Conservation (phyloP, 2,113 vertebrate genomes). For the Tragelaphus scriptus region DNA sequence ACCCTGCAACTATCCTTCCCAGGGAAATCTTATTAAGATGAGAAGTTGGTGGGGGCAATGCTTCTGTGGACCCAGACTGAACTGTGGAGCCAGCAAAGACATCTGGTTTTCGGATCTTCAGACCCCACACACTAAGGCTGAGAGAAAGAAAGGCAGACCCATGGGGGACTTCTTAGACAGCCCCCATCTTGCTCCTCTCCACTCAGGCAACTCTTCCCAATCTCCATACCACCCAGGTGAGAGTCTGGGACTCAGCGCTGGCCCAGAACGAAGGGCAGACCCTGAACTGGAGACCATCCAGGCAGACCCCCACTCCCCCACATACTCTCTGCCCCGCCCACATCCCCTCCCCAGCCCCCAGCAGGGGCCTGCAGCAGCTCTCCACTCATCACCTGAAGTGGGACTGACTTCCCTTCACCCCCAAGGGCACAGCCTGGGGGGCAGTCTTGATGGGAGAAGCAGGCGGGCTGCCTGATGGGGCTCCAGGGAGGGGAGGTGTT, state of each 20-base stretch:
- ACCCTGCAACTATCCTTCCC: not conserved
- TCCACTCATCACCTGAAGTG: not conserved
- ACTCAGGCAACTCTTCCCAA: not conserved
- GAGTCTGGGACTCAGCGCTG: not conserved
- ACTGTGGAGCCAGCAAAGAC: not conserved
- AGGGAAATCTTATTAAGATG: not conserved
- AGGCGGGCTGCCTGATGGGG: not conserved
- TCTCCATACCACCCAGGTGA: not conserved
- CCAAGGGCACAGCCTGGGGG: not conserved
- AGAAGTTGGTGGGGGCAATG: rapidly evolving
- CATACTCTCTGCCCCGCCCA: not conserved
- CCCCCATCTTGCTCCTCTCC: not conserved
- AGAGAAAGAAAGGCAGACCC: not conserved
- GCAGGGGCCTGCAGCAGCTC: not conserved
- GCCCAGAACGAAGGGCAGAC: not conserved
- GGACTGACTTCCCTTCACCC: not conserved
- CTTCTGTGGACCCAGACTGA: rapidly evolving
- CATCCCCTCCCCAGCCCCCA: not conserved
- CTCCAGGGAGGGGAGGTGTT: not conserved
- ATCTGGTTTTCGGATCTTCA: not conserved
- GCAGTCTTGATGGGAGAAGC: constrained; percentile 16
- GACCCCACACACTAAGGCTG: not conserved
- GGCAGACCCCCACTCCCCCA: not conserved
- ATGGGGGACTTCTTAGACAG: not conserved
- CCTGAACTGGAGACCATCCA: not conserved